Evolutionary conservation across 2,888 invertebrate genomes (phyloP).

Genomic region (Cyclophora punctaria): DNA sequence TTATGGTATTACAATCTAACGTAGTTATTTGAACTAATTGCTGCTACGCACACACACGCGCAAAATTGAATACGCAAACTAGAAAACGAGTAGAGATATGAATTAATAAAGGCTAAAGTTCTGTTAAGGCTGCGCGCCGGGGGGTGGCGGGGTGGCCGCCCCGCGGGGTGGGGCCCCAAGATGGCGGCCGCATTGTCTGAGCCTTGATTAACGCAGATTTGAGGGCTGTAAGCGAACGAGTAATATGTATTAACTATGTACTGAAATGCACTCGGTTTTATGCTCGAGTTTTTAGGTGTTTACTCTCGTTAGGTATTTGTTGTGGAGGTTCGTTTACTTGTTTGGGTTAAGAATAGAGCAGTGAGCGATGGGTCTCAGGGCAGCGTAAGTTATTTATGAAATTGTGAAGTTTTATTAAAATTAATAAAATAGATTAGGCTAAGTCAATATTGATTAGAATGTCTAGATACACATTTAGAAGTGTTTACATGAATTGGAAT

Average conservation of each 20-base stretch:
- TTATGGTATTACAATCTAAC: slow-evolving; percentile 3
- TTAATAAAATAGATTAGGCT: too few species aligned
- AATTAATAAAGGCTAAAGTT: slow-evolving; percentile 49
- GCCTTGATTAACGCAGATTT: slow-evolving; percentile 66
- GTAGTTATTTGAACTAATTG: neutral
- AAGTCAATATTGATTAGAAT: too few species aligned
- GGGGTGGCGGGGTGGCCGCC: slow-evolving; percentile 16
- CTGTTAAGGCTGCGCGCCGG: slow-evolving; percentile 36
- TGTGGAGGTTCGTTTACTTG: neutral
- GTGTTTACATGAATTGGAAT: too few species aligned
- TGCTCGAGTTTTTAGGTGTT: slow-evolving; percentile 4
- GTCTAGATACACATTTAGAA: too few species aligned
- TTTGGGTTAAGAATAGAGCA: too few species aligned
- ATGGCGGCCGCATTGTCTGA: slow-evolving; percentile 70
- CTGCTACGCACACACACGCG: slow-evolving; percentile 23
- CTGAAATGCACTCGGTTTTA: slow-evolving; percentile 35
- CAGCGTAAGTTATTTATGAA: too few species aligned
- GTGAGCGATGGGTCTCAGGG: too few species aligned
- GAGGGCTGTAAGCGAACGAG: slow-evolving; percentile 45
- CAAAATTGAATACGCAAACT: slow-evolving; percentile 38
- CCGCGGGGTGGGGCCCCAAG: slow-evolving; percentile 39
- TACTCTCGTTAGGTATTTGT: slow-evolving; percentile 4
- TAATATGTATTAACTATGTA: slow-evolving; percentile 69
- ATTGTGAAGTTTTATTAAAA: too few species aligned
- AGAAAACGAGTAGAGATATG: slow-evolving; percentile 39